Evolutionary conservation across 2,113 vertebrate genomes (phyloP), one percentile per base, ranked within the genome.

Genomic region (Peucedramus taeniatus): DNA sequence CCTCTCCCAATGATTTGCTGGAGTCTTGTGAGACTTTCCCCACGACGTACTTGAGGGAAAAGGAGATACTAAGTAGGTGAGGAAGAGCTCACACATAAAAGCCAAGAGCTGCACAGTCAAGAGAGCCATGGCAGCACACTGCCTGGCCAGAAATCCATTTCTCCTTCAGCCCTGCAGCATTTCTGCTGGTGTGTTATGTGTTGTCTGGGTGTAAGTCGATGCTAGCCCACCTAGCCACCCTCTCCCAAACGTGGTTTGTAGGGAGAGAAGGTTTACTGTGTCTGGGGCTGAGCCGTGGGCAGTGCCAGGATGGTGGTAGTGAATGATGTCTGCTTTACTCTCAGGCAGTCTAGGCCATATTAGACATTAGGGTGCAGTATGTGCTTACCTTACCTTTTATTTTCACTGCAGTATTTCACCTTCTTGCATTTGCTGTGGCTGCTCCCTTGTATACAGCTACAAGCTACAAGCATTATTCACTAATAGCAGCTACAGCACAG

Each of bases 21-120:
- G 39, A 80, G 80, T 86, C 78, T 79, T 53, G 33, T 8, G 61
- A 91, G 37, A 35, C 85, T 18, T 69, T 86, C 30, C 79, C 59
- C 45, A 97, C 6, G 51, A 97, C n/a, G 24, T 74, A 63, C 8
- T 61, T 96, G 30, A 87, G 12, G 13, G 84, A 96, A 14, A 98
- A 98, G 89, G 93, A 98, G 59, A 82, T 93, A 50, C 95, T 98
- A 27, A 83, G 70, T 28, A 97, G 98, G 98, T 99, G 84, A 98
- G 97, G 80, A 64, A 47, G 23, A 60, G 23, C 22, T 83, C 49
- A 49, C 23, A 53, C 4, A 1, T 35, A 37, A 70, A 84, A 82
- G 35, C 17, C 35, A 66, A 47, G 70, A 68, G 31, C 20, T 90
- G 30, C 39, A n/a, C 12, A 39, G 37, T 50, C n/a, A 40, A 30